A percentile compares a stretch with the other conserved stretches of the same genome.
These are phyloP conservation scores for Pholis gunnellus DNA, from an alignment of 2,113 vertebrate species.

Conservation along the genomic window DNA sequence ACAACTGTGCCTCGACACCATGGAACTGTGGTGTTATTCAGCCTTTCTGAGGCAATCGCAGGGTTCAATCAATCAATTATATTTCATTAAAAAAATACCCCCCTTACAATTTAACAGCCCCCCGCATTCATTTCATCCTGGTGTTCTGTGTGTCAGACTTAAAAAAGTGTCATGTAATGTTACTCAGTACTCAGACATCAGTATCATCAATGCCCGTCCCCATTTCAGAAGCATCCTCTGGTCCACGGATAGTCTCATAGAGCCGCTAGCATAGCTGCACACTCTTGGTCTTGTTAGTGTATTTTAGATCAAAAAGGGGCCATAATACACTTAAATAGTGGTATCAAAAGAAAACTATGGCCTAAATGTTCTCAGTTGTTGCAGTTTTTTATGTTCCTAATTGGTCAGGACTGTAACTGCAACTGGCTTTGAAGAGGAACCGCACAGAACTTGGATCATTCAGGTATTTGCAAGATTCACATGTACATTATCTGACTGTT, in stretches of 20 bases:
- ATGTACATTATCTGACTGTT: neutral
- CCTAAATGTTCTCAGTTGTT: neutral
- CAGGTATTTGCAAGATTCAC: conserved; percentile 11
- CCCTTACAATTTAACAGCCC: neutral
- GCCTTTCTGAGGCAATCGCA: neutral
- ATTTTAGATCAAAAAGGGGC: neutral
- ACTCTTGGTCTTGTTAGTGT: neutral
- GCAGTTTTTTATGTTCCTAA: neutral
- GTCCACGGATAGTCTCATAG: neutral
- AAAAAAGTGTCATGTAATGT: neutral
- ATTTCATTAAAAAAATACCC: too few species aligned
- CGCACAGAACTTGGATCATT: neutral
- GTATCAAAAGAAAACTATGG: neutral
- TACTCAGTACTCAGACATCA: neutral
- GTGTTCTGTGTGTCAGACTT: too few species aligned
- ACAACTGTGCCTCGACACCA: neutral
- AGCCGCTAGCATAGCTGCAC: neutral
- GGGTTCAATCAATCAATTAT: too few species aligned
- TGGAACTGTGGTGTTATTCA: neutral
- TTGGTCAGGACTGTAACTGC: neutral
- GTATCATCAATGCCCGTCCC: neutral
- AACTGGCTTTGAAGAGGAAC: conserved; percentile 1
- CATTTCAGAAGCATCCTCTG: neutral
- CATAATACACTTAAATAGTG: neutral
- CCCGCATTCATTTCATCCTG: too few species aligned